Base-by-base conservation (phyloP, 2,797 vertebrate genomes). In the Malacoraja senta region DNA sequence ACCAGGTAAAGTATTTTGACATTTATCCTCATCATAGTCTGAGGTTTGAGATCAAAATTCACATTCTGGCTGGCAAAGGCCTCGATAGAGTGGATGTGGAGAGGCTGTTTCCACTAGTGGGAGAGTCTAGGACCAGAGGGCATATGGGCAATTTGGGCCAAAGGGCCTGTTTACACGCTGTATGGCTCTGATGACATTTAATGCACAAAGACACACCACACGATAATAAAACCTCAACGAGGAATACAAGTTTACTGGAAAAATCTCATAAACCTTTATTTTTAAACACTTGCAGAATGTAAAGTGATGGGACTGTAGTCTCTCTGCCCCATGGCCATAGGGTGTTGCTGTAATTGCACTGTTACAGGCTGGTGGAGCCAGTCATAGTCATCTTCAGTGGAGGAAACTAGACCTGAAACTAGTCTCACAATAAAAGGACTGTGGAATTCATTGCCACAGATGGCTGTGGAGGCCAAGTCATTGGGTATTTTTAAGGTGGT, bases 201-300 rank as follows among this genome's bases (percentile, higher is more conserved):
- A 76, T 93, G 92, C 86, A 94, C 91, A 78, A 38, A 38, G 61
- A 44, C 93, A 38, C 35, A n/a, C 76, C 93, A 58, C 93, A 15
- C 26, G 93, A 68, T 63, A 38, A 93, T 90, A 93, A 94, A 93
- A 86, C 32, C 2, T 63, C 90, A 35, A 93, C 91, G 91, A 53
- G 93, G 35, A 93, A 74, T 93, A 94, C 32, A 12, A 17, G 86
- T 94, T 95, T 94, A 24, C 9, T 44, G 61, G 91, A 29, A 93
- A 53, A 94, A 71, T 63, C 93, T 68, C 10, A 83, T 94, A 94
- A 78, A 78, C 93, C 93, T 93, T 68, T 74, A 68, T 7, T 93
- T 95, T 93, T 93, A 83, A 3, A 44, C 78, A 94, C 93, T 94
- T 93, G 93, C 90, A 93, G 95, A 95, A 95, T 29, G 21, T 86